phyloP scores from a whole-genome alignment of 2,888 invertebrate genomes.

The Drosophila niveifrons region DNA sequence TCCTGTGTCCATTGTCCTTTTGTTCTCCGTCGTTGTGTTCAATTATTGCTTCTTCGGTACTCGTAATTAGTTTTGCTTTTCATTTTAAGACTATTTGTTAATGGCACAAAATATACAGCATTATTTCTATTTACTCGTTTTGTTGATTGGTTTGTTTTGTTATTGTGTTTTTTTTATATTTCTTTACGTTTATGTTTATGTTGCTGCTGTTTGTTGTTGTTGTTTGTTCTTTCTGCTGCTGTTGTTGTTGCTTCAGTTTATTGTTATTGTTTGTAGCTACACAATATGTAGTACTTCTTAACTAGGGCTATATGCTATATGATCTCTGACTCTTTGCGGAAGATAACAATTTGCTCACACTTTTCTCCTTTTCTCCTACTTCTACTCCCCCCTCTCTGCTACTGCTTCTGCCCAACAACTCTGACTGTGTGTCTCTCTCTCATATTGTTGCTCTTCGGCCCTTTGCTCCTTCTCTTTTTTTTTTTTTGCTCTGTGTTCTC shows the following conservation, averaged over 20 bases:
- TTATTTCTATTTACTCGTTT: constrained; percentile 47
- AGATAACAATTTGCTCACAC: constrained; percentile 49
- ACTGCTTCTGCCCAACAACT: constrained; percentile 49
- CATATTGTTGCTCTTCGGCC: constrained; percentile 32
- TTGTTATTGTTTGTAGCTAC: constrained; percentile 38
- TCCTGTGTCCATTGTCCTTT: constrained; percentile 12
- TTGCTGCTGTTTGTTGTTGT: constrained; percentile 27
- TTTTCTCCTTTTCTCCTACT: constrained; percentile 22
- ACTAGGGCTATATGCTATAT: constrained; percentile 40
- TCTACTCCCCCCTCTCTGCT: constrained; percentile 27
- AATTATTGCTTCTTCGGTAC: constrained; percentile 73
- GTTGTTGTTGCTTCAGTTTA: constrained; percentile 19
- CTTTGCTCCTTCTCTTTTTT: constrained; percentile 53
- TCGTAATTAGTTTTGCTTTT: constrained; percentile 30
- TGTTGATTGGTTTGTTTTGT: constrained; percentile 9
- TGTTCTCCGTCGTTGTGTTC: constrained; percentile 61
- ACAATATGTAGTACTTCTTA: constrained; percentile 29
- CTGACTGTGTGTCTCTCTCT: constrained; percentile 1
- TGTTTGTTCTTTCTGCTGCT: constrained; percentile 24
- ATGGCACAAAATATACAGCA: constrained; percentile 80
- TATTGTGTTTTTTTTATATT: constrained; percentile 18
- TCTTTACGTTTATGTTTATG: background rate
- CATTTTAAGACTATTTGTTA: constrained; percentile 66
- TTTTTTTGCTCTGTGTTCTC: constrained; percentile 47
- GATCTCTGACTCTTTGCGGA: constrained; percentile 27